phyloP scores from a whole-genome alignment of 1,140 invertebrate species.

The Euglossa dilemma region DNA sequence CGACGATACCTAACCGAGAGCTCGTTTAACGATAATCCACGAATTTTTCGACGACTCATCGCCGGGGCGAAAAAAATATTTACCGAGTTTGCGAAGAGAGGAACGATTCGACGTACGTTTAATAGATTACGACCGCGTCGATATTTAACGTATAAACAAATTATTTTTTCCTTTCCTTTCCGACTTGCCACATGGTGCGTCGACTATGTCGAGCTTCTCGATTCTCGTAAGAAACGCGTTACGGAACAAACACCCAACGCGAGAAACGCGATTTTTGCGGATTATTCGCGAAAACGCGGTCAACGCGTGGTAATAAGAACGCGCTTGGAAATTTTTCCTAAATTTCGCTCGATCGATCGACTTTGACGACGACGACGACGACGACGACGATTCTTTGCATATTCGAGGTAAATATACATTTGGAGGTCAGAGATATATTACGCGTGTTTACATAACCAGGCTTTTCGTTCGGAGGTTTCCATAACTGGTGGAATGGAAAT shows the following conservation, averaged over 20 bases:
- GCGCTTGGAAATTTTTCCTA: background rate
- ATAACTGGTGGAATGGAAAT: background rate
- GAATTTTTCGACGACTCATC: no score
- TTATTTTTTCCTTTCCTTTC: background rate
- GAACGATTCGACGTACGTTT: background rate
- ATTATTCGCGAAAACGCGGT: background rate
- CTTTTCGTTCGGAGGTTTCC: background rate
- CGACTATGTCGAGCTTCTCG: background rate
- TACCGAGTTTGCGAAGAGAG: background rate
- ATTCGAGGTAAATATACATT: constrained; percentile 1
- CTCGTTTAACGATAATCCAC: background rate
- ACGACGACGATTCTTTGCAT: background rate
- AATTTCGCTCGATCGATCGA: constrained; percentile 22
- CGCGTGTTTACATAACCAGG: background rate
- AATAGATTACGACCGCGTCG: background rate
- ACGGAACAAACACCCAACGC: background rate
- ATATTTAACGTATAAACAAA: constrained; percentile 3
- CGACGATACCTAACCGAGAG: background rate
- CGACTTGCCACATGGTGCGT: no score
- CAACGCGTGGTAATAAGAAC: no score
- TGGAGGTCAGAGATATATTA: background rate
- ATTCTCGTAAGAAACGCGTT: background rate
- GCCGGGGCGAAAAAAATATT: background rate
- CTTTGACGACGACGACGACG: background rate
- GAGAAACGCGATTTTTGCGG: background rate